phyloP scores from a whole-genome alignment of 2,113 vertebrate species.

The Progne subis region DNA sequence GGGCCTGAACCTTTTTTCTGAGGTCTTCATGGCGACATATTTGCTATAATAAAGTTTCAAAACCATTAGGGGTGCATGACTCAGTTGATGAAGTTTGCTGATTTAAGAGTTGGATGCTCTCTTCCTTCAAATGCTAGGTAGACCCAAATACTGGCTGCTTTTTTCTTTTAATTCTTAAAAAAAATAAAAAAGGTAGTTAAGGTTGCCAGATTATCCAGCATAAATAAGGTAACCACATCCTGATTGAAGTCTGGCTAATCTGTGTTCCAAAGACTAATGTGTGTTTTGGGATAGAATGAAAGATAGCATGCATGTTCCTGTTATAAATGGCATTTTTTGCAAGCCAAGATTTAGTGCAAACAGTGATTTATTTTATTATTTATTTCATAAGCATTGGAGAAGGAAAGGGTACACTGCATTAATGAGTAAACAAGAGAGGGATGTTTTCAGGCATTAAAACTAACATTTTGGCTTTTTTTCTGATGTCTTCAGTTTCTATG shows the following conservation, averaged over 20 bases:
- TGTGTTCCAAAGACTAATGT: neutral
- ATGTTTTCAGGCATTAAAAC: neutral
- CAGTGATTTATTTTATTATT: neutral
- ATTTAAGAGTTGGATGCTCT: neutral
- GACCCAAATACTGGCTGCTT: neutral
- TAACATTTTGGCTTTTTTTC: neutral
- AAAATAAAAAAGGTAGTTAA: neutral
- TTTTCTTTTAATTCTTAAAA: neutral
- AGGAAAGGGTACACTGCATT: neutral
- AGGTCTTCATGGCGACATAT: neutral
- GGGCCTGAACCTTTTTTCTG: neutral
- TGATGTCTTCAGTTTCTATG: neutral
- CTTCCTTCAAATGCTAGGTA: neutral
- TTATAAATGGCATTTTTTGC: neutral
- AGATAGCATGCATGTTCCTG: neutral
- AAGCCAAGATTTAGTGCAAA: conserved; percentile 20
- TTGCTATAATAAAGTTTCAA: neutral
- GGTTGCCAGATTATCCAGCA: neutral
- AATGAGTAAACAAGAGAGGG: neutral
- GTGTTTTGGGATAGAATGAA: neutral
- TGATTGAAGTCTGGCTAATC: neutral
- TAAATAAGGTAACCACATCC: neutral
- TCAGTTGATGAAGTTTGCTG: neutral
- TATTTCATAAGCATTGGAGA: neutral
- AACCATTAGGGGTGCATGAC: neutral